Percentiles rank a stretch among this genome's conserved stretches.
Conservation (phyloP, 2,797 vertebrate genomes). For the Taeniopygia guttata region DNA sequence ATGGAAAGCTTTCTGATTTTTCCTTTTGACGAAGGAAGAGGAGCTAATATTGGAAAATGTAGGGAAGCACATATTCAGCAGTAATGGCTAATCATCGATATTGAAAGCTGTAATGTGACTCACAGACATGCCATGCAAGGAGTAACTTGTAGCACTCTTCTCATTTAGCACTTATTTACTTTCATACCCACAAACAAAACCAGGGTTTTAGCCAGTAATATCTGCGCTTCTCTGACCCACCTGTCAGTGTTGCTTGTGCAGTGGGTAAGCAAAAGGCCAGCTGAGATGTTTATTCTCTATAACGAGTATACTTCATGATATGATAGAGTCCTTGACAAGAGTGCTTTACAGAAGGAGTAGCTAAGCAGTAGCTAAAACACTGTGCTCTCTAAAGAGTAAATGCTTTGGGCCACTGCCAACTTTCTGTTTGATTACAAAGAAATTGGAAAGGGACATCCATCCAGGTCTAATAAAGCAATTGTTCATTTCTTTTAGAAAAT, state of each 20-base stretch:
- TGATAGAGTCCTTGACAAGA: conserved; percentile 7
- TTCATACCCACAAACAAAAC: background rate
- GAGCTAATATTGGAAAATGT: background rate
- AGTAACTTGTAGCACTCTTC: background rate
- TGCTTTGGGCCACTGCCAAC: conserved; percentile 20
- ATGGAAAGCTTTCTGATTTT: background rate
- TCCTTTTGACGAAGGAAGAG: background rate
- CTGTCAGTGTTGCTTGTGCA: background rate
- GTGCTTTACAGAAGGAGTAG: background rate
- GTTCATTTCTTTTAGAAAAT: conserved; percentile 24
- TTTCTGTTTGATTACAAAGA: conserved; percentile 54
- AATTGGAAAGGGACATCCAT: conserved; percentile 6
- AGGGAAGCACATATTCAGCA: background rate
- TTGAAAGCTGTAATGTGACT: background rate
- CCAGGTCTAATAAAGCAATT: background rate
- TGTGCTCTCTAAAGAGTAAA: background rate
- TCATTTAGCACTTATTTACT: background rate
- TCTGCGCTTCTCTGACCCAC: background rate
- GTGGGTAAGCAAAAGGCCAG: background rate
- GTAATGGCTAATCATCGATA: background rate
- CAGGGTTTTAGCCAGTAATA: background rate
- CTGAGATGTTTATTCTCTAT: background rate
- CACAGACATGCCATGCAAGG: background rate
- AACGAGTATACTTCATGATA: background rate
- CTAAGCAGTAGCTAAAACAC: conserved; percentile 32